Conservation (phyloP, 2,113 vertebrate species). For the Syngnathoides biaculeatus region DNA sequence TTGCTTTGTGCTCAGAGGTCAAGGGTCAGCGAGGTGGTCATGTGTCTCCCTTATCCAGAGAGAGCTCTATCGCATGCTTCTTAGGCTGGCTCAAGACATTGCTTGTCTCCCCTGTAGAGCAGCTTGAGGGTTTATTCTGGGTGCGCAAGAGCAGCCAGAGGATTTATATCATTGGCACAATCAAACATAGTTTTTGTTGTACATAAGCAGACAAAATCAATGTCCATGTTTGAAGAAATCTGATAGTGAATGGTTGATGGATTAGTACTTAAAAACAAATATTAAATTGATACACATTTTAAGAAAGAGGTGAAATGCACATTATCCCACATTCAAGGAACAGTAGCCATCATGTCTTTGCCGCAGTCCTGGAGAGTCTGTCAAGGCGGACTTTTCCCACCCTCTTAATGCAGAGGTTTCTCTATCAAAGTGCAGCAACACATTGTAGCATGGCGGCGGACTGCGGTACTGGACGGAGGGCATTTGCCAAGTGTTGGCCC, state of each 20-base stretch:
- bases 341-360: conserved; percentile 23
- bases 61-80: conserved; percentile 36
- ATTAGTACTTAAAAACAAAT: conserved; percentile 69
- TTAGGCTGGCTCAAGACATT: conserved; percentile 2
- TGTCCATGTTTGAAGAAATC: conserved; percentile 41
- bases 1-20: conserved; percentile 36
- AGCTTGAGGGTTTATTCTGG: conserved; percentile 1
- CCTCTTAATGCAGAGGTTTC: conserved; percentile 32
- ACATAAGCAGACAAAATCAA: conserved; percentile 39
- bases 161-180: conserved; percentile 71
- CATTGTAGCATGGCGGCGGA: conserved; percentile 25
- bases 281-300: conserved; percentile 44
- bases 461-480: conserved; percentile 59
- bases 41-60: conserved; percentile 54
- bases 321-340: conserved; percentile 51
- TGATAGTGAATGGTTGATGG: conserved; percentile 28
- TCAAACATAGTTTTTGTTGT: conserved; percentile 47
- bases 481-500: conserved; percentile 33
- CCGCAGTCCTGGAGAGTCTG: conserved; percentile 30
- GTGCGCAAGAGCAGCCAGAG: conserved; percentile 47
- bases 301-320: conserved; percentile 53
- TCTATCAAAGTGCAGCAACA: conserved; percentile 48
- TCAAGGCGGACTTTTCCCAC: conserved; percentile 18
- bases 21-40: conserved; percentile 55
- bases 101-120: not conserved